These are phyloP conservation scores for Pristionchus arcanus DNA, from an alignment of 2,888 invertebrate genomes.

Conservation along the genomic window DNA sequence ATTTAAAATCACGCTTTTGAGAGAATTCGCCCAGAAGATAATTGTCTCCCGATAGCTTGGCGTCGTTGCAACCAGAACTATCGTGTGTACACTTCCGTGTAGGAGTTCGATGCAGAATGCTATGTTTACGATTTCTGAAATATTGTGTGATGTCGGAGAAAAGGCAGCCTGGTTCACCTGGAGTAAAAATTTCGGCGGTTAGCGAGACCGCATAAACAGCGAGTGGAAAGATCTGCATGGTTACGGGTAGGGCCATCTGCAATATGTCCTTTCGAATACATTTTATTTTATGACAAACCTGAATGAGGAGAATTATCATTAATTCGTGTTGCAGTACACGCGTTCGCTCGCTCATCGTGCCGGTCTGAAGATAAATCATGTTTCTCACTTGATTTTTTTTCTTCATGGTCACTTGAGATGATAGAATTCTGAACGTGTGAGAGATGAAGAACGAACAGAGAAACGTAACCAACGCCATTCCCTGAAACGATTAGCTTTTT, in stretches of 20 bases:
- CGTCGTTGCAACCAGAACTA: background rate
- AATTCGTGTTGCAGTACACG: background rate
- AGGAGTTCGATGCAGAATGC: background rate
- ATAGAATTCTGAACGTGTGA: background rate
- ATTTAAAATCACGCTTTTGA: no score
- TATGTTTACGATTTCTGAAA: background rate
- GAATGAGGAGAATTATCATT: background rate
- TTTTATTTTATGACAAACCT: background rate
- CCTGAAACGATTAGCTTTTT: background rate
- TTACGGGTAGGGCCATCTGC: background rate
- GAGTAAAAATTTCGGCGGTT: background rate
- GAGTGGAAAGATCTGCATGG: background rate
- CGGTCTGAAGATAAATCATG: background rate
- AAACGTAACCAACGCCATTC: background rate
- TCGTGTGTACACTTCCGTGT: background rate
- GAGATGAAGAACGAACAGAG: background rate
- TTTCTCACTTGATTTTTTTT: background rate
- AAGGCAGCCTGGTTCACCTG: background rate
- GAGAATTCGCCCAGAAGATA: background rate
- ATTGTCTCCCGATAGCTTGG: background rate
- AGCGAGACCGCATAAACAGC: background rate
- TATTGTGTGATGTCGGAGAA: no score
- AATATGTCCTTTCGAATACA: no score
- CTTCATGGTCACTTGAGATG: background rate
- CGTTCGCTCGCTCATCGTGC: background rate